Evolutionary conservation across 2,797 vertebrate genomes (phyloP), one percentile per base, ranked within the genome.

Genomic region (Astyanax mexicanus): DNA sequence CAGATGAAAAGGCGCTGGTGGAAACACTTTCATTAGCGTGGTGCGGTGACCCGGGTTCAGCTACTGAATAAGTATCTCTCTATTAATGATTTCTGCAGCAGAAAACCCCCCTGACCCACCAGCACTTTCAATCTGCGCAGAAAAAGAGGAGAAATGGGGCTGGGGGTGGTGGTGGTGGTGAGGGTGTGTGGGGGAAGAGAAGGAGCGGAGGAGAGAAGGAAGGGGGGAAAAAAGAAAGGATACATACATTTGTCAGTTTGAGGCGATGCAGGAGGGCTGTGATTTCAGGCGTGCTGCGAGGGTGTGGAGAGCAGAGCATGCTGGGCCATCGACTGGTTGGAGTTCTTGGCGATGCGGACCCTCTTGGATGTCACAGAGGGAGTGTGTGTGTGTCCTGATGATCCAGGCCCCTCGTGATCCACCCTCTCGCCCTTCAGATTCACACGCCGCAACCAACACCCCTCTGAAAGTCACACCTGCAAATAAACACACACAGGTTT

Each of bases 341-440:
- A 97, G 92, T 87, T 97, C 91, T 96, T 27, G 13, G 54, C 96
- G 93, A 97, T 95, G 80, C 94, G n/a, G n/a, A n/a, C 91, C 89
- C 95, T 94, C 92, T 95, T 95, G 83, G 97, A 94, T 81, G 96
- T 94, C 81, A 93, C 95, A 91, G 42, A 49, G 57, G 17, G 47
- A 19, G 44, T 94, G 89, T 94, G 92, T 94, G 49, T 94, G 89
- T 94, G 92, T 94, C 84, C 94, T 91, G 85, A 92, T 91, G 84
- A 91, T 91, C 61, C 94, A 94, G 69, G 85, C 83, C 29, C 29
- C 32, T 32, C 29, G 5, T 32, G 91, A 97, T 95, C 91, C 91
- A 96, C 92, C 89, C 96, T 95, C 86, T 97, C 95, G 89, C 62
- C 73, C 79, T 76, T 74, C 61, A 70, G 38, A 75, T 47, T 65